Conservation (phyloP, 1,140 invertebrate species). For the Drosophila ficusphila region DNA sequence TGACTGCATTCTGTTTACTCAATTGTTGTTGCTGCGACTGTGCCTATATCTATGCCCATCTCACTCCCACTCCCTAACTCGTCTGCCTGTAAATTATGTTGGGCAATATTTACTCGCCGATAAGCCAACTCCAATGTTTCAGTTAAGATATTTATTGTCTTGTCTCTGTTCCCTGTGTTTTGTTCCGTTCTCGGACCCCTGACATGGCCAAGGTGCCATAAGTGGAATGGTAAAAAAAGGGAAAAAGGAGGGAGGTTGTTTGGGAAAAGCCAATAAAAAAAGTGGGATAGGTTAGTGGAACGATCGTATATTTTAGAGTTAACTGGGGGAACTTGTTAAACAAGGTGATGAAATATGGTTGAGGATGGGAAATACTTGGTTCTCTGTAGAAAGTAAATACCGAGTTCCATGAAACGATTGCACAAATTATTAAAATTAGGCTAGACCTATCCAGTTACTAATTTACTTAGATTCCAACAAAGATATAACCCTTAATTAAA, state of each 20-base stretch:
- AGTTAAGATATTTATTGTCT: conserved; percentile 50
- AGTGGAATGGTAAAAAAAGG: conserved; percentile 10
- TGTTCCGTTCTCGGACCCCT: conserved; percentile 21
- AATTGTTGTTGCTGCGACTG: conserved; percentile 49
- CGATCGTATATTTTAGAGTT: conserved; percentile 8
- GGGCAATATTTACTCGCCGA: conserved; percentile 70
- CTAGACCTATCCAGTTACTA: no score
- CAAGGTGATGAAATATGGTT: not conserved
- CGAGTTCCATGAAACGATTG: no score
- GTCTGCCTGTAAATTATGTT: conserved; percentile 75
- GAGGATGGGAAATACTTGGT: not conserved
- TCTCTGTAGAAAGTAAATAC: not conserved
- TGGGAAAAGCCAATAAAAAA: conserved; percentile 50
- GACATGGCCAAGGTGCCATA: conserved; percentile 60
- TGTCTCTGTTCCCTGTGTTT: conserved; percentile 5
- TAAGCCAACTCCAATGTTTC: conserved; percentile 66
- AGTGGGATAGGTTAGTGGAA: conserved; percentile 65
- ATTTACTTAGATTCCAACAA: no score
- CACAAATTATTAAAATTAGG: no score
- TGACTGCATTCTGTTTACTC: conserved; percentile 78
- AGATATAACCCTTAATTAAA: no score
- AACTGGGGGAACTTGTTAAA: conserved; percentile 4
- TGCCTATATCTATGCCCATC: conserved; percentile 2
- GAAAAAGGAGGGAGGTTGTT: conserved; percentile 1
- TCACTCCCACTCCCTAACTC: not conserved